Conservation (phyloP, 53 echinoderm and acorn worm genomes). For the Zoroaster sp. region DNA sequence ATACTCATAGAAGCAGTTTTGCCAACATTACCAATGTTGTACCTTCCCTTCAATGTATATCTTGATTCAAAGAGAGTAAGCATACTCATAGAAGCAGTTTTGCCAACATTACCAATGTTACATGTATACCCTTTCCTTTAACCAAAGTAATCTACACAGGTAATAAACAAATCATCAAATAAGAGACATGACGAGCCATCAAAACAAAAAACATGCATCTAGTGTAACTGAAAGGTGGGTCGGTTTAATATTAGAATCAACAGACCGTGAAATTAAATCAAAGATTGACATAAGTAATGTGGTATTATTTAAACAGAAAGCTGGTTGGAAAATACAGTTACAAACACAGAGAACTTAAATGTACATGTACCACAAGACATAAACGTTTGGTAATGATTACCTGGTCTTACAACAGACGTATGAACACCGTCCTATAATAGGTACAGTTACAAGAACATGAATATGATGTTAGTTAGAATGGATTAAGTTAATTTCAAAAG, state of each 20-base stretch:
- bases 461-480: background rate
- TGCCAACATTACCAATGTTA: too few relatives aligned
- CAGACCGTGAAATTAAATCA: background rate
- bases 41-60: too few relatives aligned
- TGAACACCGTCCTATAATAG: constrained; percentile 26
- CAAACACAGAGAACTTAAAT: background rate
- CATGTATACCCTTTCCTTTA: too few relatives aligned
- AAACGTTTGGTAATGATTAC: constrained; percentile 13
- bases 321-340: too few relatives aligned
- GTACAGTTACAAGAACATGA: background rate
- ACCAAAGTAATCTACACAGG: too few relatives aligned
- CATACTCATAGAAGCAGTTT: too few relatives aligned
- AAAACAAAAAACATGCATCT: background rate
- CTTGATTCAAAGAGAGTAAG: too few relatives aligned
- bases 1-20: too few relatives aligned
- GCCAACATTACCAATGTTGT: too few relatives aligned
- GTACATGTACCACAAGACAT: background rate
- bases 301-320: too few relatives aligned
- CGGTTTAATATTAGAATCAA: background rate
- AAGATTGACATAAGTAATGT: too few relatives aligned
- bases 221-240: background rate
- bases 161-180: too few relatives aligned
- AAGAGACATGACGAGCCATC: background rate
- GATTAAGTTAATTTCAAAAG: background rate
- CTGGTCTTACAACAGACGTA: constrained; percentile 35